Conservation (phyloP, 1,140 invertebrate genomes). For the Diabrotica undecimpunctata region DNA sequence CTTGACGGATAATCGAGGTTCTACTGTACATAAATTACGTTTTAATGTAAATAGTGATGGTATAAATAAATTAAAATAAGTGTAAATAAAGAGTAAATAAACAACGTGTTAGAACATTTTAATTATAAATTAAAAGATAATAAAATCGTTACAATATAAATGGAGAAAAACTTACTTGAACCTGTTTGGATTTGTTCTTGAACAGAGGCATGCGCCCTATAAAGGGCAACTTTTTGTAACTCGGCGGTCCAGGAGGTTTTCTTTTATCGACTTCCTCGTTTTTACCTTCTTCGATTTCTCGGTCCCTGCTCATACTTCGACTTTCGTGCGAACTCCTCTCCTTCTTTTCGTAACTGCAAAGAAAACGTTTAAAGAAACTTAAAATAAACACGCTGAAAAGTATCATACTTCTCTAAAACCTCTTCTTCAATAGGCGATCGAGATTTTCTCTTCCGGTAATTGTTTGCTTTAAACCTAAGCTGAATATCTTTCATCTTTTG, state of each 20-base stretch:
- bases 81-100: too few species aligned
- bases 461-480: constrained; percentile 36
- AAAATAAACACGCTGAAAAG: background rate
- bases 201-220: constrained; percentile 67
- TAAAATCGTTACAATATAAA: too few species aligned
- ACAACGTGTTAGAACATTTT: too few species aligned
- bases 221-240: constrained; percentile 61
- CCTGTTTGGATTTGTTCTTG: constrained; percentile 55
- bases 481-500: constrained; percentile 43
- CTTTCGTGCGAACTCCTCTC: constrained; percentile 6
- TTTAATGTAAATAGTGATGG: too few species aligned
- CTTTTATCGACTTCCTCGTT: constrained; percentile 22
- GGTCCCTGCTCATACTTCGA: constrained; percentile 26
- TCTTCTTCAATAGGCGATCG: constrained; percentile 15
- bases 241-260: constrained; percentile 34
- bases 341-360: background rate
- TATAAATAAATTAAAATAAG: too few species aligned
- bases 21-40: too few species aligned
- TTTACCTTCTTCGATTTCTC: constrained; percentile 8
- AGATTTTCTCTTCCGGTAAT: constrained; percentile 9
- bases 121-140: too few species aligned
- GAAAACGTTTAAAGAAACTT: background rate
- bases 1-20: too few species aligned
- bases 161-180: background rate
- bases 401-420: background rate